These are phyloP conservation scores for Leptestheria dahalacensis DNA, from an alignment of 1,140 invertebrate genomes.

Conservation along the genomic window DNA sequence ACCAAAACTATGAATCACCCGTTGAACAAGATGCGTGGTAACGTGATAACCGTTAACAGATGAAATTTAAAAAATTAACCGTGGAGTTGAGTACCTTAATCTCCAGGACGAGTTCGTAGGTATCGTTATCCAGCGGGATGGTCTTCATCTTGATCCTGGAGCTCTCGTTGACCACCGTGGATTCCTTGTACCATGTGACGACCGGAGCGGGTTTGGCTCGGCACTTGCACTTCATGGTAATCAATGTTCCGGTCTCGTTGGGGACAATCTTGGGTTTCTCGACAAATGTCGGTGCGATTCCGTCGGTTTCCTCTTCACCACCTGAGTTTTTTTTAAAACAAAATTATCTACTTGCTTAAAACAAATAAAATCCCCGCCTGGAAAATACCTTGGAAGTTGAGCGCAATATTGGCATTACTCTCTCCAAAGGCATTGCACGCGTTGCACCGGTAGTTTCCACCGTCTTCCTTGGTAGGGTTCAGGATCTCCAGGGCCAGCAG, in stretches of 20 bases:
- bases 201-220: slow-evolving; percentile 80
- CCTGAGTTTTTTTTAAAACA: slow-evolving; percentile 41
- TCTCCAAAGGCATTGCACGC: slow-evolving; percentile 96
- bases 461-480: slow-evolving; percentile 86
- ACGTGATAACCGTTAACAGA: background rate
- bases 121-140: slow-evolving; percentile 57
- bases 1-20: too few relatives aligned
- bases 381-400: slow-evolving; percentile 92
- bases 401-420: slow-evolving; percentile 98
- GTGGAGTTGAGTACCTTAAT: slow-evolving; percentile 48
- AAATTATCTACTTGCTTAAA: background rate
- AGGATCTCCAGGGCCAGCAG: slow-evolving; percentile 78
- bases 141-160: slow-evolving; percentile 71
- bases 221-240: slow-evolving; percentile 89
- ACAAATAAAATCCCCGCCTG: background rate
- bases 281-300: slow-evolving; percentile 84
- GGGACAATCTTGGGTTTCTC: slow-evolving; percentile 96
- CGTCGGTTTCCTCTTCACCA: slow-evolving; percentile 64
- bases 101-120: slow-evolving; percentile 74
- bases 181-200: slow-evolving; percentile 79
- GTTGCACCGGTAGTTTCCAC: slow-evolving; percentile 96
- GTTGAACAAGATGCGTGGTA: background rate
- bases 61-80: background rate
- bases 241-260: slow-evolving; percentile 85
- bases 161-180: slow-evolving; percentile 64